Evolutionary conservation across 2,888 invertebrate genomes (phyloP).

Genomic region (Drosophila emarginata): DNA sequence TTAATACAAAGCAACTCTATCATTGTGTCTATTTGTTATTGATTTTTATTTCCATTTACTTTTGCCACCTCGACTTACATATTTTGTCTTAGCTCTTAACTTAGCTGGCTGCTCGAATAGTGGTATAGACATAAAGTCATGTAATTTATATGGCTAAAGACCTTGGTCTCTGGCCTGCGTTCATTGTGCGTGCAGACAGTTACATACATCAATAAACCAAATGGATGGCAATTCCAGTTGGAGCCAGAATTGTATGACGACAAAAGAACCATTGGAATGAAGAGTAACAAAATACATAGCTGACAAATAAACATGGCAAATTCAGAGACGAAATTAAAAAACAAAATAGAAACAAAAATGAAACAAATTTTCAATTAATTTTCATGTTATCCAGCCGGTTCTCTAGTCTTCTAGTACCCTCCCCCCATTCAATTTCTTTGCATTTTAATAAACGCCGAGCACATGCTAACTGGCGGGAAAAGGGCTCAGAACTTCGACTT

Average conservation of each 20-base stretch:
- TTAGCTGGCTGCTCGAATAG: background rate
- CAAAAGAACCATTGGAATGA: background rate
- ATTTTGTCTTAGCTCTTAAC: constrained; percentile 43
- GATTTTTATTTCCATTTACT: constrained; percentile 54
- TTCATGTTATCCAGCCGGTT: constrained; percentile 35
- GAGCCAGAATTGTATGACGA: constrained; percentile 21
- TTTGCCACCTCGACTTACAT: constrained; percentile 58
- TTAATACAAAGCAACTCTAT: background rate
- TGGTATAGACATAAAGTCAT: constrained; percentile 49
- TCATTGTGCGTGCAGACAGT: constrained; percentile 60
- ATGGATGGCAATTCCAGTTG: constrained; percentile 57
- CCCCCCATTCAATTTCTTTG: constrained; percentile 38
- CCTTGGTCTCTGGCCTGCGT: constrained; percentile 50
- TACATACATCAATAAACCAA: constrained; percentile 57
- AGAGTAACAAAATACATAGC: background rate
- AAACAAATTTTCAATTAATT: constrained; percentile 70
- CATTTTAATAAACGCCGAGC: constrained; percentile 64
- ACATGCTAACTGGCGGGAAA: constrained; percentile 54
- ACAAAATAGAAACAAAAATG: constrained; percentile 8
- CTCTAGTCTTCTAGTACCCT: background rate
- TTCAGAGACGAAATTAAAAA: background rate
- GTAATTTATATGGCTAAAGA: constrained; percentile 59
- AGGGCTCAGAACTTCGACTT: constrained; percentile 28
- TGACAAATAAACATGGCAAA: constrained; percentile 6
- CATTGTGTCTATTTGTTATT: constrained; percentile 40